These are phyloP conservation scores for Xylocampa areola DNA, from an alignment of 2,888 invertebrate species.

Conservation along the genomic window DNA sequence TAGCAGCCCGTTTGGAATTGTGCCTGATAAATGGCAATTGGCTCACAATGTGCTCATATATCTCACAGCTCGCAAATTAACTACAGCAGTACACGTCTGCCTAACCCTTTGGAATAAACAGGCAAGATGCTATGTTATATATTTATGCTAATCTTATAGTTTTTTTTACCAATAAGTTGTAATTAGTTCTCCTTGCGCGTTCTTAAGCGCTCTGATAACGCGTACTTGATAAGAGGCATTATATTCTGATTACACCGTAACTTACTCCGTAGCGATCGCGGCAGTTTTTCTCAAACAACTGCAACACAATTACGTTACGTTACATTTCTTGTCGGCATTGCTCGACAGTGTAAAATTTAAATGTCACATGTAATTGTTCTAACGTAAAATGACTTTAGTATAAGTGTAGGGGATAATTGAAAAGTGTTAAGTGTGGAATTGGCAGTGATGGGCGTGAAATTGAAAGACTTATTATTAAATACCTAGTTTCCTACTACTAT, in stretches of 20 bases:
- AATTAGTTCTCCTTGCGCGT: no score
- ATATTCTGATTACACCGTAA: constrained; percentile 1
- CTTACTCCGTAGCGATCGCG: not conserved
- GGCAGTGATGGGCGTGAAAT: not conserved
- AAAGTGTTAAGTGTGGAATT: constrained; percentile 8
- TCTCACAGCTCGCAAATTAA: no score
- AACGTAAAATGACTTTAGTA: constrained; percentile 20
- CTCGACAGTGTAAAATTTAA: constrained; percentile 20
- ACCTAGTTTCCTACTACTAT: no score
- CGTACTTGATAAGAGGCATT: not conserved
- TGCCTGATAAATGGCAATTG: no score
- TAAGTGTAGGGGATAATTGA: constrained; percentile 18
- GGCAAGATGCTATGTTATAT: no score
- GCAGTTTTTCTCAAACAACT: constrained; percentile 18
- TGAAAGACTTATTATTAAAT: not conserved
- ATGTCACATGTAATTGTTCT: constrained; percentile 36
- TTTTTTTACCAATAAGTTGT: no score
- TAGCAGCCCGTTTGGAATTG: no score
- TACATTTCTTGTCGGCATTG: constrained; percentile 11
- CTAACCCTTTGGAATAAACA: no score
- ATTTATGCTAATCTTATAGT: no score
- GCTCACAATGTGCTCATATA: no score
- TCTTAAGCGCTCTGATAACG: no score
- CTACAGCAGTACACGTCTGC: no score
- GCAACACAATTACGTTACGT: constrained; percentile 15